A percentile compares a stretch with the other conserved stretches of the same genome.
phyloP scores from a whole-genome alignment of 2,888 invertebrate species.

The Tinea pellionella region DNA sequence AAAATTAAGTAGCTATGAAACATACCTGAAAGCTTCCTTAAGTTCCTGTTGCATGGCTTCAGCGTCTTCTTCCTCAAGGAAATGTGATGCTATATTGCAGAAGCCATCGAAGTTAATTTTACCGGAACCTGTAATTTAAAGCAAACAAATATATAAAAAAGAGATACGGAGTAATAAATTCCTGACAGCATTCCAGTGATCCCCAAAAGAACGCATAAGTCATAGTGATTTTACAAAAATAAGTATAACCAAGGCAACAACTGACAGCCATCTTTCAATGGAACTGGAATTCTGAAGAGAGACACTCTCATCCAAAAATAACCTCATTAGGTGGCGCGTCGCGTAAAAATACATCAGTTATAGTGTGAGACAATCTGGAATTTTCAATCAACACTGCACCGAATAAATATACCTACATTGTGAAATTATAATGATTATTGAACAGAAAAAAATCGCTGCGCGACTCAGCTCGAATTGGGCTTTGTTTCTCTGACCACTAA shows the following conservation, averaged over 20 bases:
- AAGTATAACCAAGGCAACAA: slow-evolving; percentile 27
- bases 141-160: not conserved
- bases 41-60: slow-evolving; percentile 97
- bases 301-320: slow-evolving; percentile 39
- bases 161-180: not conserved
- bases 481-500: no score
- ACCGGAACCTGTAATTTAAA: slow-evolving; percentile 73
- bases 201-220: slow-evolving; percentile 3
- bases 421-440: no score
- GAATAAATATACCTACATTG: no score
- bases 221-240: slow-evolving; percentile 15
- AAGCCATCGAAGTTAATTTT: slow-evolving; percentile 96
- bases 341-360: slow-evolving; percentile 54
- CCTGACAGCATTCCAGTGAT: not conserved
- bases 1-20: not conserved
- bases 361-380: slow-evolving; percentile 26
- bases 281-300: slow-evolving; percentile 22
- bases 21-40: slow-evolving; percentile 92
- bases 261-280: slow-evolving; percentile 28
- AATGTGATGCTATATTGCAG: slow-evolving; percentile 91
- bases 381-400: not conserved
- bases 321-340: slow-evolving; percentile 42
- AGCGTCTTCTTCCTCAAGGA: slow-evolving; percentile 95
- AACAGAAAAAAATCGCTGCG: no score
- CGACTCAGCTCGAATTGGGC: no score